Percentiles rank a stretch among this genome's conserved stretches.
phyloP scores from a whole-genome alignment of 2,888 invertebrate genomes.

The Euproctis similis region DNA sequence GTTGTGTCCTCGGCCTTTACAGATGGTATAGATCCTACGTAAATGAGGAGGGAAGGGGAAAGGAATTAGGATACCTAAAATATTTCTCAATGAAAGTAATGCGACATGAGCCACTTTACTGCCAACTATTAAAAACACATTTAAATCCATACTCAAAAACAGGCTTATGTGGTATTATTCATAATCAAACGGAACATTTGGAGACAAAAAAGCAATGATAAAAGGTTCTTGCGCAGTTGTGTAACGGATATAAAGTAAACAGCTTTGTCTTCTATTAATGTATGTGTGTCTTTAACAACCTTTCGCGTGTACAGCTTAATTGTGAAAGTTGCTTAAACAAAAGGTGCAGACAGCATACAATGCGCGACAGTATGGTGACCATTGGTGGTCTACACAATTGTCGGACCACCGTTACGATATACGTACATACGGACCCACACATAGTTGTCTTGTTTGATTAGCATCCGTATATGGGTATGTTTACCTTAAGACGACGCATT shows the following conservation, averaged over 20 bases:
- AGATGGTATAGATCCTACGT: too few relatives aligned
- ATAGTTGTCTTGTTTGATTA: constrained; percentile 50
- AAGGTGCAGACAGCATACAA: constrained; percentile 34
- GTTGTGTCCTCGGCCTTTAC: too few relatives aligned
- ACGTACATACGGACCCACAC: constrained; percentile 49
- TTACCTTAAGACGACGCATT: constrained; percentile 40
- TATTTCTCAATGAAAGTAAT: too few relatives aligned
- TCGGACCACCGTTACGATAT: constrained; percentile 45
- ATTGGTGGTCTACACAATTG: constrained; percentile 45
- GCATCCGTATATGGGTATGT: constrained; percentile 41
- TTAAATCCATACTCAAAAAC: too few relatives aligned
- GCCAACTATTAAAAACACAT: too few relatives aligned
- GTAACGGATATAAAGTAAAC: constrained; percentile 10
- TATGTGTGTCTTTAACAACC: constrained; percentile 16
- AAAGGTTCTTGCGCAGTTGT: constrained; percentile 11
- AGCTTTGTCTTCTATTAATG: constrained; percentile 14
- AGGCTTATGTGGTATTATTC: too few relatives aligned
- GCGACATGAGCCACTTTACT: too few relatives aligned
- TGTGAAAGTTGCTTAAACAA: constrained; percentile 66
- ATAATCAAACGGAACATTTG: constrained; percentile 9
- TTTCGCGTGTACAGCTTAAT: constrained; percentile 52
- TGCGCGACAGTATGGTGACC: constrained; percentile 48
- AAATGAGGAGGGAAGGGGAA: too few relatives aligned
- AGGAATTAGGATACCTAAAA: too few relatives aligned
- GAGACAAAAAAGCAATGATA: constrained; percentile 6